These are phyloP conservation scores for Caloenas nicobarica DNA, from an alignment of 2,113 vertebrate species.

Conservation along the genomic window DNA sequence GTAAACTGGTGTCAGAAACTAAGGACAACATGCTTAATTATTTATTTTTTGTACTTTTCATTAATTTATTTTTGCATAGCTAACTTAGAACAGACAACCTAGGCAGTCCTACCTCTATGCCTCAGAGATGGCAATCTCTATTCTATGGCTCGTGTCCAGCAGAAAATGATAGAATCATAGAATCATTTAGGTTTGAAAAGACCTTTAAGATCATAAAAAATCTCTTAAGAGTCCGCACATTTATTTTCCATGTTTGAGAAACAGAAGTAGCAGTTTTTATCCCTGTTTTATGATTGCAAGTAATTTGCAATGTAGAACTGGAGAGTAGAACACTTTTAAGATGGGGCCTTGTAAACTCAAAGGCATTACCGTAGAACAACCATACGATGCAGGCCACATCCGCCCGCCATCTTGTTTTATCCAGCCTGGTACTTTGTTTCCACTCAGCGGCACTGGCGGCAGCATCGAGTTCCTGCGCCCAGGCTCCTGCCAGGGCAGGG, in stretches of 20 bases:
- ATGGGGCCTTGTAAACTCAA: not conserved
- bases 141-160: not conserved
- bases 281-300: not conserved
- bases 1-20: not conserved
- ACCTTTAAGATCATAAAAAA: not conserved
- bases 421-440: too few species aligned
- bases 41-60: not conserved
- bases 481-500: too few species aligned
- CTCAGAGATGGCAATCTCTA: not conserved
- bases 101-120: not conserved
- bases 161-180: not conserved
- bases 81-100: not conserved
- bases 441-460: too few species aligned
- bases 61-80: not conserved
- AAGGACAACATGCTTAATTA: not conserved
- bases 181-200: not conserved
- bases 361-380: not conserved
- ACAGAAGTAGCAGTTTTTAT: not conserved
- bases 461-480: too few species aligned
- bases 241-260: not conserved
- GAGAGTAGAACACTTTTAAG: not conserved
- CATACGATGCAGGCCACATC: too few species aligned
- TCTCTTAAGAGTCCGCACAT: not conserved
- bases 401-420: too few species aligned
- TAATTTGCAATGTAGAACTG: not conserved